Base-by-base conservation (phyloP, 1,140 invertebrate genomes). In the Hypothenemus hampei region DNA sequence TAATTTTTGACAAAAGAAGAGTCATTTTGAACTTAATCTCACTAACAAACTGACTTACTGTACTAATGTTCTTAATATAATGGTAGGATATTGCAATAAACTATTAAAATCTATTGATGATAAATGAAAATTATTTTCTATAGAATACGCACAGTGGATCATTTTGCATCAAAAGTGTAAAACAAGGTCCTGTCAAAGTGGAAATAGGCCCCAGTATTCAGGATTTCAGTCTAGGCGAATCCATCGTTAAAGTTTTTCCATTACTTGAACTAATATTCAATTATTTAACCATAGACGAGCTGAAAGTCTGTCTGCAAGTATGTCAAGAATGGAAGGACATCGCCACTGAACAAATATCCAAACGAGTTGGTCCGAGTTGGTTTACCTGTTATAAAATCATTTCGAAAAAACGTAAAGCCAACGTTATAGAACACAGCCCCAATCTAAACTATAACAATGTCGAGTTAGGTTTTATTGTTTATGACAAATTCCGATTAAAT, bases 401-500 rank as follows among this genome's bases (percentile, higher is more conserved):
- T 5, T 19, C 18, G 29, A 50, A 37, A 16, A 29, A 43, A 13
- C 33, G 33, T 37, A 51, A 52, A 55, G 22, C 13, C 26, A 53
- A 51, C 47, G 19, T 50, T 19, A 54, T 62, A 4, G 15, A 52
- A n/a, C 39, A 64, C 23, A 64, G 59, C 40, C 21, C 31, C 16
- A 60, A 63, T 45, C 36, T 62, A 5, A 49, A 58, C 37, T 62
- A 60, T 26, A 62, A 59, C 24, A 65, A 64, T 53, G 53, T 55
- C 6, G 49, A 24, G 19, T n/a, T 62, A 19, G 62, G 59, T 2
- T 55, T 65, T 31, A 59, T 64, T 44, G 47, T 63, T 16, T 62
- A 62, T 47, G 59, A 63, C 15, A 54, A 43, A 26, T 35, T 61
- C 2, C 56, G 59, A 21, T 33, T 65, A 11, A 63, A 55, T 57